Percentiles rank a stretch among this genome's conserved stretches.
phyloP scores from a whole-genome alignment of 2,888 invertebrate species.

The Cheilosia vulpina region DNA sequence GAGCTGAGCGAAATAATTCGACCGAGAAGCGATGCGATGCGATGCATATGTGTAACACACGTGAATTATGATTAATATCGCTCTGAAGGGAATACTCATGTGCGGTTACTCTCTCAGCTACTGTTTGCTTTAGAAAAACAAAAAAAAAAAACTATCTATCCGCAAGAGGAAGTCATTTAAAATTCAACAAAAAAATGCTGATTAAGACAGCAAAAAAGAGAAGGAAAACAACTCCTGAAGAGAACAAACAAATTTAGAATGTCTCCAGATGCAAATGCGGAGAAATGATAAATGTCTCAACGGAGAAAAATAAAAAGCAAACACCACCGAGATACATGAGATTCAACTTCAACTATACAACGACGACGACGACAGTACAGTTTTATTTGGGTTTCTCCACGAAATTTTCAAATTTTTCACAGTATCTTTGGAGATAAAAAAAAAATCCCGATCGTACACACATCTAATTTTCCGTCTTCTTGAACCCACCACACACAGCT shows the following conservation, averaged over 20 bases:
- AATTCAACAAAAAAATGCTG: constrained; percentile 17
- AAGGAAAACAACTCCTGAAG: background rate
- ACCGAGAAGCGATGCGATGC: constrained; percentile 43
- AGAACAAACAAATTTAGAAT: constrained; percentile 21
- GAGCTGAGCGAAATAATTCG: constrained; percentile 43
- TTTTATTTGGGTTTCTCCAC: constrained; percentile 23
- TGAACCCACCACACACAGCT: constrained; percentile 56
- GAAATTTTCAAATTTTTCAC: constrained; percentile 3
- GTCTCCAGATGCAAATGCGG: constrained; percentile 46
- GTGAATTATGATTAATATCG: constrained; percentile 64
- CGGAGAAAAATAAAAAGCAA: constrained; percentile 36
- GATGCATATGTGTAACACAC: constrained; percentile 52
- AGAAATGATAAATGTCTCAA: constrained; percentile 59
- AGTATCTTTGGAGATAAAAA: constrained; percentile 14
- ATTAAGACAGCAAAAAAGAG: constrained; percentile 39
- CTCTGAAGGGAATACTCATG: constrained; percentile 4
- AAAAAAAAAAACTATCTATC: constrained; percentile 27
- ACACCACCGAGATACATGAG: constrained; percentile 26
- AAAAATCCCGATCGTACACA: background rate
- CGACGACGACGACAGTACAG: background rate
- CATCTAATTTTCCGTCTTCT: constrained; percentile 29
- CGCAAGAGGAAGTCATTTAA: constrained; percentile 57
- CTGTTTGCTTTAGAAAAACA: constrained; percentile 41
- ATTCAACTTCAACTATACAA: constrained; percentile 13
- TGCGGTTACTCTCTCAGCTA: constrained; percentile 33